These are phyloP conservation scores for Prorops nasuta DNA, from an alignment of 1,140 invertebrate genomes.

Conservation along the genomic window DNA sequence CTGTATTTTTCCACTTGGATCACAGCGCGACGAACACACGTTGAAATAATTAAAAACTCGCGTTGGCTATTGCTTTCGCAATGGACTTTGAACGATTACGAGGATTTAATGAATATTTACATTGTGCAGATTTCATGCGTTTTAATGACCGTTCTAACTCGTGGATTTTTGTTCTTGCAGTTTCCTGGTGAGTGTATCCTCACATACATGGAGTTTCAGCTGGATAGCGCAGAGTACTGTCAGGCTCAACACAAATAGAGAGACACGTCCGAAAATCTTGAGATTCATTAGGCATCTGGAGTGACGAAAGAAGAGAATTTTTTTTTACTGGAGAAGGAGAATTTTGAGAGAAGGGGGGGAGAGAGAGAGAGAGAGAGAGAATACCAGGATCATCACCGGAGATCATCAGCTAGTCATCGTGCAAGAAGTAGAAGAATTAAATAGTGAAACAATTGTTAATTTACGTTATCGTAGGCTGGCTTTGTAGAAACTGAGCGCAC, in stretches of 20 bases:
- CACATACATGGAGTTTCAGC: slow-evolving; percentile 96
- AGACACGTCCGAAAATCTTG: slow-evolving; percentile 33
- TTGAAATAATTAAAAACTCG: no score
- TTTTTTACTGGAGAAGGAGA: slow-evolving; percentile 9
- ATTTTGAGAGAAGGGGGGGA: slow-evolving; percentile 7
- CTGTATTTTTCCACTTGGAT: no score
- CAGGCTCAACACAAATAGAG: slow-evolving; percentile 94
- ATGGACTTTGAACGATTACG: no score
- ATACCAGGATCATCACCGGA: slow-evolving; percentile 35
- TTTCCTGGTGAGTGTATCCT: slow-evolving; percentile 66
- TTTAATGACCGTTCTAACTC: no score
- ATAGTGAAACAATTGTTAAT: slow-evolving; percentile 45
- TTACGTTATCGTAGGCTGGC: slow-evolving; percentile 42
- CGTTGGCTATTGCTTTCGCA: no score
- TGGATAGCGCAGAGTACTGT: slow-evolving; percentile 94
- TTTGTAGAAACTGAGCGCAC: slow-evolving; percentile 45
- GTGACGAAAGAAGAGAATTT: slow-evolving; percentile 23
- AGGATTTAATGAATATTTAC: no score
- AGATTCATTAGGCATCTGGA: slow-evolving; percentile 32
- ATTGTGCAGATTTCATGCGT: no score
- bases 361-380: slow-evolving; percentile 1
- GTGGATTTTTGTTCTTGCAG: slow-evolving; percentile 53
- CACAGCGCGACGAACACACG: no score
- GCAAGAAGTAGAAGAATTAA: slow-evolving; percentile 47
- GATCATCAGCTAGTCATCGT: slow-evolving; percentile 52